Base-by-base conservation (phyloP, 2,113 vertebrate species). In the Bufo bufo region DNA sequence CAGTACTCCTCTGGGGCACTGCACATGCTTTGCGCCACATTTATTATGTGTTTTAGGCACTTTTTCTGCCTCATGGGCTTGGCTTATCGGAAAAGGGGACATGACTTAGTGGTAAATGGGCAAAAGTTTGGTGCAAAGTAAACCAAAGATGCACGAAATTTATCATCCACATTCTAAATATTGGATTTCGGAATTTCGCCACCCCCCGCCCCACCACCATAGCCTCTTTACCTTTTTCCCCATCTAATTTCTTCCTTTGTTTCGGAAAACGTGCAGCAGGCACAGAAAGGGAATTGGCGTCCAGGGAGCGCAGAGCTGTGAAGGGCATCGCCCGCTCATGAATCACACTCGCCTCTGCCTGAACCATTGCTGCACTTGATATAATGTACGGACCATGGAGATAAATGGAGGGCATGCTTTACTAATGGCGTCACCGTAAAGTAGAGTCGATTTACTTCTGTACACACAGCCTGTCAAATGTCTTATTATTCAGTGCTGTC, bases 391-490 rank as follows among this genome's bases (percentile, higher is more conserved):
- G 90, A 90, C 91, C 91, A 79, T 3, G 84, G 90, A 93, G 93
- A 90, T 91, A 90, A 92, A 90, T 90, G 89, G 89, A 91, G 91
- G 90, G 90, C 93, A 91, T 89, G 90, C 91, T 50, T 92, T 91
- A 90, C 92, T 91, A 91, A 92, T 93, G 93, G 93, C 90, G 92
- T 94, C 93, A 94, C 90, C 81, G 86, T 91, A 90, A 90, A 92
- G 90, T 91, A 92, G 71, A 74, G 91, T 91, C 91, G 89, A 91
- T 91, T 90, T 86, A 89, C 91, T 90, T 91, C 92, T 92, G 91
- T 89, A 92, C 91, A 91, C 85, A 90, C 91, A 92, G 91, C 61
- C 84, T 89, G 82, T 92, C 92, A 91, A 91, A 92, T n/a, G 47
- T 74, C 43, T 74, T 69, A 52, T 84, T 84, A 84, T 56, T 84